Base-by-base conservation (phyloP, 2,113 vertebrate genomes). In the Peromyscus californicus region DNA sequence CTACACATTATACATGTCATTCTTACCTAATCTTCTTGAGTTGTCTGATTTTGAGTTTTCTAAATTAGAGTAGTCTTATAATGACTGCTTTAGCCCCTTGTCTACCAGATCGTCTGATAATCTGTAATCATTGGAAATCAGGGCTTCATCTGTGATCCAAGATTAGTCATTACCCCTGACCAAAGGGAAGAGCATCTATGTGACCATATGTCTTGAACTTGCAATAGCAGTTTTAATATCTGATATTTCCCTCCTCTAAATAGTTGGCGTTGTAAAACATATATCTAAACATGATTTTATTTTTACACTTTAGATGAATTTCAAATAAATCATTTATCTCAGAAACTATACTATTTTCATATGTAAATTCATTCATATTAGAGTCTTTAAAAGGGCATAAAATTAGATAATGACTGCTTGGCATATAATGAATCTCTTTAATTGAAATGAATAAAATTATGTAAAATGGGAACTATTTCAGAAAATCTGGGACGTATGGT, bases 401-500 rank as follows among this genome's bases (percentile, higher is more conserved):
- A 97, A 79, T 89, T 88, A 94, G 69, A 92, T 93, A 90, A 93
- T 90, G 69, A 95, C 65, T 92, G 67, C 76, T 90, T 63, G 63
- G 70, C 85, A 93, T 69, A 67, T 80, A 96, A 96, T 94, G 90
- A 87, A 92, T 96, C 59, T 93, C 82, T 57, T 91, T 95, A 97
- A 94, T 61, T 87, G 80, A 93, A 96, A 90, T 94, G 85, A 97
- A 94, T 94, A 88, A 88, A 96, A 93, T 86, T 74, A 95, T 79
- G 83, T 80, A 95, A 95, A 85, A 91, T 89, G 87, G 24, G 61
- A 94, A 90, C 63, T 85, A 33, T 96, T 91, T 93, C 83, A 76
- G 70, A 95, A 93, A 95, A 79, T 94, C 89, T 93, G 92, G 91
- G 70, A 74, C 48, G 86, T 84, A 67, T 57, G 89, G 76, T 84